Evolutionary conservation across 1,140 invertebrate species (phyloP).

Genomic region (Bursaphelenchus mucronatus): DNA sequence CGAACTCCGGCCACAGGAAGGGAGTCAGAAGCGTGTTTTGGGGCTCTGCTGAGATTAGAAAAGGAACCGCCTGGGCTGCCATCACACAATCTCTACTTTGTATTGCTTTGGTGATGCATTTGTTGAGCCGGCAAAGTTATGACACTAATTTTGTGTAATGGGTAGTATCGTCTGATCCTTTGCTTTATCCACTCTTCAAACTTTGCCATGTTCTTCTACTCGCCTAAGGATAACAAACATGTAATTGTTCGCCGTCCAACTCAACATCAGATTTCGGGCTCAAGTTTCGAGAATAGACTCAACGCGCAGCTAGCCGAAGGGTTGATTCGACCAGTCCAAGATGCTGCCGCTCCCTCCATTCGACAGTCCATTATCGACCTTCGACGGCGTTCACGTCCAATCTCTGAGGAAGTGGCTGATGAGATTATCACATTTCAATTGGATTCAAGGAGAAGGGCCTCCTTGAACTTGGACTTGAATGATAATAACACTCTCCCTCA

Average conservation of each 20-base stretch:
- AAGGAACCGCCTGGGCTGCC: too few species aligned
- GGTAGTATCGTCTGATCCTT: background rate
- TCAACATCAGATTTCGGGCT: constrained; percentile 33
- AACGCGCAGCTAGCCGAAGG: constrained; percentile 6
- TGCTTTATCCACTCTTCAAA: background rate
- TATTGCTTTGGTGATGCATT: too few species aligned
- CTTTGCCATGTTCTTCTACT: constrained; percentile 45
- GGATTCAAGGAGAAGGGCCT: constrained; percentile 5
- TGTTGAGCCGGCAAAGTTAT: too few species aligned
- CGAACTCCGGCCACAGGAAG: too few species aligned
- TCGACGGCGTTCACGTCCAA: constrained; percentile 21
- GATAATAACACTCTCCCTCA: constrained; percentile 29
- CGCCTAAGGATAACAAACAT: constrained; percentile 29
- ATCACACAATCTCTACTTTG: too few species aligned
- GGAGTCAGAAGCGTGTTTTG: too few species aligned
- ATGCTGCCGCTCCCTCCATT: constrained; percentile 9
- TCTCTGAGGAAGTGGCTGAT: constrained; percentile 22
- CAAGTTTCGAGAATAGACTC: constrained; percentile 1
- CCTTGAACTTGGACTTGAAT: constrained; percentile 14
- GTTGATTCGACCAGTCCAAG: background rate
- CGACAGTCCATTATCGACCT: constrained; percentile 14
- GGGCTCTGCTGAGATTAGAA: too few species aligned
- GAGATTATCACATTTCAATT: constrained; percentile 10
- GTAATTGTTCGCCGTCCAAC: constrained; percentile 32
- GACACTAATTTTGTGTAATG: too few species aligned